Conservation (phyloP, 2,113 vertebrate genomes). For the Amphiprion ocellaris region DNA sequence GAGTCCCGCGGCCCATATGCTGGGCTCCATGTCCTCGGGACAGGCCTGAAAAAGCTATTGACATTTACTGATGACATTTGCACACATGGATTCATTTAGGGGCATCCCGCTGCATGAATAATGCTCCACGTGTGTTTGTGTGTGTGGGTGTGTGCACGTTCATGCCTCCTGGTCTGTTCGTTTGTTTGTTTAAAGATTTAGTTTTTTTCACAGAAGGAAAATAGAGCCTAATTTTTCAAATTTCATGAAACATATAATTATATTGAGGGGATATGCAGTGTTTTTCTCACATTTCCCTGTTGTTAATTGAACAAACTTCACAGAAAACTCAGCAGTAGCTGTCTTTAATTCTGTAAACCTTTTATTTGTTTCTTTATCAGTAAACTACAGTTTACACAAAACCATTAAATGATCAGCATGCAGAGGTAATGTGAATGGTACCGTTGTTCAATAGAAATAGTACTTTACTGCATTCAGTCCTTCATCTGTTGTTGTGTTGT, state of each 20-base stretch:
- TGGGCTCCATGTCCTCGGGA: constrained; percentile 61
- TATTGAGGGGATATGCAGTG: not conserved
- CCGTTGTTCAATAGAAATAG: constrained; percentile 5
- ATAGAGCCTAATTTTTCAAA: constrained; percentile 1
- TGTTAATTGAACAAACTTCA: constrained; percentile 15
- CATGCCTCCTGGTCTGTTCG: not conserved
- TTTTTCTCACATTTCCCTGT: constrained; percentile 2
- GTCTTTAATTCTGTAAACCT: constrained; percentile 7
- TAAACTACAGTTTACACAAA: constrained; percentile 20
- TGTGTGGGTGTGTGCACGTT: constrained; percentile 27
- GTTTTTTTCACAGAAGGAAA: constrained; percentile 20
- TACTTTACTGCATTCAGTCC: constrained; percentile 8
- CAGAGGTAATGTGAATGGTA: constrained; percentile 10
- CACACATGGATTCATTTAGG: constrained; percentile 70
- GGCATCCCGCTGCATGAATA: constrained; percentile 67
- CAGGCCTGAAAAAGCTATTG: constrained; percentile 74
- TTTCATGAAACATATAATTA: constrained; percentile 1
- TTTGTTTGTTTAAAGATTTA: constrained; percentile 41
- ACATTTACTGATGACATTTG: constrained; percentile 82
- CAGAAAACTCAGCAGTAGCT: constrained; percentile 12
- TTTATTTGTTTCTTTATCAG: not conserved
- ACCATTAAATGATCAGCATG: constrained; percentile 18
- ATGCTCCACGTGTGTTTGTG: constrained; percentile 46
- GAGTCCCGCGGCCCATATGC: constrained; percentile 43
- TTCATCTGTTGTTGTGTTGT: constrained; percentile 44